Conservation (phyloP, 2,888 invertebrate genomes). For the Lasioglossum marginatum region DNA sequence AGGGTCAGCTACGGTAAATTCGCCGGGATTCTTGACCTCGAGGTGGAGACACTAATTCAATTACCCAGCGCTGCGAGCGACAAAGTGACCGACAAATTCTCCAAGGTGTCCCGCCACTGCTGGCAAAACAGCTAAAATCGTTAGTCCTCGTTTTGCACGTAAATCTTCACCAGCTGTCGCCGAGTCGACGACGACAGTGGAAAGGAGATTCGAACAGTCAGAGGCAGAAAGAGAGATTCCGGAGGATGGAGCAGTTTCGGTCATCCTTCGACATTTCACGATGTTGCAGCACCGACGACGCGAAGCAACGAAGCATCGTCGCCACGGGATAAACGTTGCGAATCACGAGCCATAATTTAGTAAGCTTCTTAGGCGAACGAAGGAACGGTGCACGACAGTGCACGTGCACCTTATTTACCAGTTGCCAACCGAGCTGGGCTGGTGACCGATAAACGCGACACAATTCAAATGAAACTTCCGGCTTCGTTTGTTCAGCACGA, state of each 20-base stretch:
- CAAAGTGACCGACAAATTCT: background rate
- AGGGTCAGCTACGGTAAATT: background rate
- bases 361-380: slow-evolving; percentile 56
- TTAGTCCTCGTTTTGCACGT: slow-evolving; percentile 40
- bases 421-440: slow-evolving; percentile 3
- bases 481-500: slow-evolving; percentile 65
- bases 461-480: slow-evolving; percentile 75
- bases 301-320: background rate
- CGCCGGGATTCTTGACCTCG: background rate
- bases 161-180: slow-evolving; percentile 46
- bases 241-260: background rate
- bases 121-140: slow-evolving; percentile 34
- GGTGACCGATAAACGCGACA: slow-evolving; percentile 63
- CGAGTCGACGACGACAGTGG: background rate
- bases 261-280: slow-evolving; percentile 34
- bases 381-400: slow-evolving; percentile 4
- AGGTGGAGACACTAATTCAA: background rate
- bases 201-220: background rate
- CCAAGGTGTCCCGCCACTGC: background rate
- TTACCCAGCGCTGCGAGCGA: background rate
- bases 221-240: background rate
- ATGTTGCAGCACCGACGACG: background rate
- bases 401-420: slow-evolving; percentile 57
- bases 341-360: slow-evolving; percentile 51
- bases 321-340: slow-evolving; percentile 29